These are phyloP conservation scores for Leuciscus waleckii DNA, from an alignment of 2,797 vertebrate species.

Conservation along the genomic window DNA sequence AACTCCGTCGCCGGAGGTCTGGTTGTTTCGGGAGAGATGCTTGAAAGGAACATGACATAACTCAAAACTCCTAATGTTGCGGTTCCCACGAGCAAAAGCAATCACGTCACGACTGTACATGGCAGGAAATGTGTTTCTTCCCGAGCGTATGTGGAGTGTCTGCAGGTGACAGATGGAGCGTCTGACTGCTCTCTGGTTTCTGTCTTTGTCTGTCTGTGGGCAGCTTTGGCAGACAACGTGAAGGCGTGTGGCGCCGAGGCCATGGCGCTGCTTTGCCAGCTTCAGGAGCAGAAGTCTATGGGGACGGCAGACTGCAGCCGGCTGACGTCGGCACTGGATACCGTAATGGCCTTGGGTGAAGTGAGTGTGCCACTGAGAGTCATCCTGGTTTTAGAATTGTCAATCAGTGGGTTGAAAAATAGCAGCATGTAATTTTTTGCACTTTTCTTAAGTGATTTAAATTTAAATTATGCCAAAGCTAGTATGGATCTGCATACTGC, in stretches of 20 bases:
- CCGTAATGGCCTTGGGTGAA: constrained; percentile 81
- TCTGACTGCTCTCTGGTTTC: constrained; percentile 34
- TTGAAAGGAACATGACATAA: neutral
- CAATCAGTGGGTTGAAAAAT: neutral
- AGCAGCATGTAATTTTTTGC: no score
- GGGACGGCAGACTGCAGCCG: constrained; percentile 66
- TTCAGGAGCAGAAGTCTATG: constrained; percentile 78
- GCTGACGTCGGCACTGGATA: constrained; percentile 77
- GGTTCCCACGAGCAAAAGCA: neutral
- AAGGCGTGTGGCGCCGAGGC: constrained; percentile 85
- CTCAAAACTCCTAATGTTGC: neutral
- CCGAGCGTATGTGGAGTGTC: constrained; percentile 34
- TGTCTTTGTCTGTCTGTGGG: constrained; percentile 5
- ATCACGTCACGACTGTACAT: neutral
- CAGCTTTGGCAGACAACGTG: constrained; percentile 88
- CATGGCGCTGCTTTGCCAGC: constrained; percentile 80
- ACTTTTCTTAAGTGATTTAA: neutral
- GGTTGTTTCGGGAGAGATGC: neutral
- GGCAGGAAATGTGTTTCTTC: constrained; percentile 55
- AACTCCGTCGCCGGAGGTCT: neutral
- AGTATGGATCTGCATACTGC: neutral
- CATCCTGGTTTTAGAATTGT: neutral
- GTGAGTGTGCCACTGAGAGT: constrained; percentile 66
- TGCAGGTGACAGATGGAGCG: constrained; percentile 45
- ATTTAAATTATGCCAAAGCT: neutral